phyloP scores from a whole-genome alignment of 2,888 invertebrate genomes.

The Caradrina kadenii region DNA sequence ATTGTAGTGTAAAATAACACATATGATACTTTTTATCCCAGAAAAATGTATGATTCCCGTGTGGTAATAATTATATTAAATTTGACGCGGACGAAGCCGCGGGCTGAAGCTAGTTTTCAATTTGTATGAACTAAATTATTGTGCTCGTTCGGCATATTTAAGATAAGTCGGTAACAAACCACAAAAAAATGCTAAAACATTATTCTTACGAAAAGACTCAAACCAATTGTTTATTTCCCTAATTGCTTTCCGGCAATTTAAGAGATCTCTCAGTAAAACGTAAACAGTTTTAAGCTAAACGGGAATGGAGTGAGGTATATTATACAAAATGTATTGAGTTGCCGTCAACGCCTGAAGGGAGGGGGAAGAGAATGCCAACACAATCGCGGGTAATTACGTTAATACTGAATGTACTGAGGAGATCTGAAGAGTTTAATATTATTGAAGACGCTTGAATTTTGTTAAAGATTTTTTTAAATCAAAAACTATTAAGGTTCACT shows the following conservation, averaged over 20 bases:
- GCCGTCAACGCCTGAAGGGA: conserved; percentile 4
- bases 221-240: conserved; percentile 46
- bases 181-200: neutral
- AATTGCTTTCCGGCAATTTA: conserved; percentile 51
- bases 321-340: conserved; percentile 38
- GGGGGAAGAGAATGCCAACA: neutral
- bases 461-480: neutral
- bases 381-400: conserved; percentile 31
- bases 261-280: conserved; percentile 42
- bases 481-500: no score
- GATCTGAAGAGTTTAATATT: conserved; percentile 25
- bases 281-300: conserved; percentile 51
- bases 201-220: neutral
- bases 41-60: no score
- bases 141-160: no score
- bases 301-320: conserved; percentile 11
- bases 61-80: no score
- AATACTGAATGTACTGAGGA: neutral
- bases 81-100: no score
- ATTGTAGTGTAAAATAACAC: no score
- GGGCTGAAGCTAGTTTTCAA: no score
- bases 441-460: no score
- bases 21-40: no score
- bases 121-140: no score
- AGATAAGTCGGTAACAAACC: neutral